phyloP scores from a whole-genome alignment of 2,888 invertebrate species.

The Panopea generosa region DNA sequence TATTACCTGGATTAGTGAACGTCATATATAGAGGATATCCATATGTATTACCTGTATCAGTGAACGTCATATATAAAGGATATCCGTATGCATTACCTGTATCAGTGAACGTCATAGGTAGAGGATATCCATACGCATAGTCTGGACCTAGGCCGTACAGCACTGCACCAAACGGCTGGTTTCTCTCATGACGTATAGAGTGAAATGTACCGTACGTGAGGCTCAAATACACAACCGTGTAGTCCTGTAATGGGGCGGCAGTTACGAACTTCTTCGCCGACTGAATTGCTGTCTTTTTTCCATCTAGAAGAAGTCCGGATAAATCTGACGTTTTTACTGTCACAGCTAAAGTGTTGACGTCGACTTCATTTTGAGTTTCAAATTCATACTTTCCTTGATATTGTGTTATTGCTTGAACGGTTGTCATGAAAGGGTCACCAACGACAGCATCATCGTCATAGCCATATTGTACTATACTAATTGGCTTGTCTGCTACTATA shows the following conservation, averaged over 20 bases:
- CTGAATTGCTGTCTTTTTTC: not conserved
- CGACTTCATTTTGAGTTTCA: not conserved
- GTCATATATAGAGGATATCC: no score
- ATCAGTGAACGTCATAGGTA: not conserved
- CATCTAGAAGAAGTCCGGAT: not conserved
- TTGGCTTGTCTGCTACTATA: not conserved
- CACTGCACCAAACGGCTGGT: not conserved
- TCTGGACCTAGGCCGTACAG: not conserved
- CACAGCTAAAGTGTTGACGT: not conserved
- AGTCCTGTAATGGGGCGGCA: not conserved
- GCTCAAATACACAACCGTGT: not conserved
- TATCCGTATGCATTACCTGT: not conserved
- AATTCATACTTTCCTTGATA: not conserved
- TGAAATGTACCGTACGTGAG: not conserved
- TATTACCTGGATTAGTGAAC: no score
- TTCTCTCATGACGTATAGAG: not conserved
- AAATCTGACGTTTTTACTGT: not conserved
- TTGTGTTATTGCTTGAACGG: not conserved
- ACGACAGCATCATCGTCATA: not conserved
- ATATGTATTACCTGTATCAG: not conserved
- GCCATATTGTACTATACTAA: constrained; percentile 1
- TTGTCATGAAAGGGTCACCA: constrained; percentile 7
- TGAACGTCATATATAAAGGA: not conserved
- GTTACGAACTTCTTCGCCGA: not conserved
- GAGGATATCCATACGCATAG: not conserved